phyloP scores from a whole-genome alignment of 2,113 vertebrate species.

The Camelus bactrianus region DNA sequence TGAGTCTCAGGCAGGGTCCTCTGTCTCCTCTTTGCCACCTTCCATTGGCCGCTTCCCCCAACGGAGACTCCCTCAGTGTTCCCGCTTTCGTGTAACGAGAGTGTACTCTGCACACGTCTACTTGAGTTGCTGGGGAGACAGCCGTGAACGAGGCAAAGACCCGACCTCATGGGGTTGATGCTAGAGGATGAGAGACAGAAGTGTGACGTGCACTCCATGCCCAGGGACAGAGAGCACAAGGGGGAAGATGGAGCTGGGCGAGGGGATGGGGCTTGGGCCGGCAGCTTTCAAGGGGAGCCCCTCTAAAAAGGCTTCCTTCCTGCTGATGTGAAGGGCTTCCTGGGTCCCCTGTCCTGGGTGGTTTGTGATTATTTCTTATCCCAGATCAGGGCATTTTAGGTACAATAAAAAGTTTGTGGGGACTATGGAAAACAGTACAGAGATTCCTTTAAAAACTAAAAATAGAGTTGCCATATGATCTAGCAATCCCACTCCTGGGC shows the following conservation, averaged over 20 bases:
- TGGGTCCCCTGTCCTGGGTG: background rate
- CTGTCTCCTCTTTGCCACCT: too few relatives aligned
- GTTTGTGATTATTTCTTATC: background rate
- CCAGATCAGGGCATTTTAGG: background rate
- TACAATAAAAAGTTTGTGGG: background rate
- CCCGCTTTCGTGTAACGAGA: background rate
- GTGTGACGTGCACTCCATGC: rapidly evolving
- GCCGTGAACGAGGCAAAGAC: background rate
- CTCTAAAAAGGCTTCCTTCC: background rate
- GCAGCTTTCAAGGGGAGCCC: background rate
- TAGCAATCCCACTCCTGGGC: too few relatives aligned
- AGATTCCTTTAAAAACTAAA: too few relatives aligned
- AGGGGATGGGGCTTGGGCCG: rapidly evolving
- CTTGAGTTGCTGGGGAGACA: rapidly evolving
- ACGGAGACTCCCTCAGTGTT: rapidly evolving
- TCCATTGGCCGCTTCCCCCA: background rate
- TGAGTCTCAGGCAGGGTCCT: rapidly evolving
- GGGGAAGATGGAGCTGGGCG: background rate
- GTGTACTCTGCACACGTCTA: rapidly evolving
- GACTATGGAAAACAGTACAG: too few relatives aligned
- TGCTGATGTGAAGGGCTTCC: background rate
- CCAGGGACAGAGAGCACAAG: rapidly evolving
- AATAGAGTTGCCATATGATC: too few relatives aligned
- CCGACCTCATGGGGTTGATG: rapidly evolving
- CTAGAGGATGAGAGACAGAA: rapidly evolving